Percentiles rank a stretch among this genome's conserved stretches.
Evolutionary conservation across 2,888 invertebrate species (phyloP).

Genomic region (Hyppa rectilinea): DNA sequence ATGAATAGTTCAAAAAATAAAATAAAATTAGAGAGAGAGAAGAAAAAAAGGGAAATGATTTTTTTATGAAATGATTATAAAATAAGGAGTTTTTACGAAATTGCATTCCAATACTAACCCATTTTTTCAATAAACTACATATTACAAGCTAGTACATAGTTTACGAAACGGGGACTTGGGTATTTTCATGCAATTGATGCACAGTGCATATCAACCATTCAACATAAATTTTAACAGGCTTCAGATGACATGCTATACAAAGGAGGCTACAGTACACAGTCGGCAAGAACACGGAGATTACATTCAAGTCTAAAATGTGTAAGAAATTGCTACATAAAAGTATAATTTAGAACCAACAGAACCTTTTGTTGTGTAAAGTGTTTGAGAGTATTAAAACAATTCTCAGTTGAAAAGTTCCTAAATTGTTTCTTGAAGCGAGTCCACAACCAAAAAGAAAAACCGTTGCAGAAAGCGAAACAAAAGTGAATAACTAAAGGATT

Average conservation of each 20-base stretch:
- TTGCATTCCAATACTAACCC: slow-evolving; percentile 71
- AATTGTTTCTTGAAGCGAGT: slow-evolving; percentile 64
- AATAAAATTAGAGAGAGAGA: slow-evolving; percentile 21
- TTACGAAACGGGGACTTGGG: slow-evolving; percentile 69
- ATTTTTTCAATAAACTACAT: slow-evolving; percentile 69
- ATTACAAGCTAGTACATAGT: slow-evolving; percentile 62
- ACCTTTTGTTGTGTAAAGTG: slow-evolving; percentile 57
- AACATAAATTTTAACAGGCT: slow-evolving; percentile 54
- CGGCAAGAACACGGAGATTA: slow-evolving; percentile 24
- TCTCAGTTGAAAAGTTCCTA: slow-evolving; percentile 55
- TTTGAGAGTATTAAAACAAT: slow-evolving; percentile 55
- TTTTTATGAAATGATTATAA: slow-evolving; percentile 37
- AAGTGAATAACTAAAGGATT: slow-evolving; percentile 59
- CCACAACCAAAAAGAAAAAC: slow-evolving; percentile 79
- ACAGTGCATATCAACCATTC: slow-evolving; percentile 62
- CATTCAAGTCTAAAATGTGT: slow-evolving; percentile 27
- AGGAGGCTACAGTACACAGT: slow-evolving; percentile 40
- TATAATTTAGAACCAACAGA: slow-evolving; percentile 49
- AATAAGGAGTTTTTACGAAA: slow-evolving; percentile 76
- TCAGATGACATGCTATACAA: slow-evolving; percentile 68
- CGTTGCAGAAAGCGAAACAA: slow-evolving; percentile 76
- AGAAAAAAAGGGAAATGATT: slow-evolving; percentile 4
- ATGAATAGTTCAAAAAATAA: slow-evolving; percentile 19
- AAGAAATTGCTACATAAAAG: slow-evolving; percentile 42
- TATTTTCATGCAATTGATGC: slow-evolving; percentile 71